A percentile compares a stretch with the other conserved stretches of the same genome.
phyloP scores from a whole-genome alignment of 2,797 vertebrate genomes.

The Eurystomus glaucurus region DNA sequence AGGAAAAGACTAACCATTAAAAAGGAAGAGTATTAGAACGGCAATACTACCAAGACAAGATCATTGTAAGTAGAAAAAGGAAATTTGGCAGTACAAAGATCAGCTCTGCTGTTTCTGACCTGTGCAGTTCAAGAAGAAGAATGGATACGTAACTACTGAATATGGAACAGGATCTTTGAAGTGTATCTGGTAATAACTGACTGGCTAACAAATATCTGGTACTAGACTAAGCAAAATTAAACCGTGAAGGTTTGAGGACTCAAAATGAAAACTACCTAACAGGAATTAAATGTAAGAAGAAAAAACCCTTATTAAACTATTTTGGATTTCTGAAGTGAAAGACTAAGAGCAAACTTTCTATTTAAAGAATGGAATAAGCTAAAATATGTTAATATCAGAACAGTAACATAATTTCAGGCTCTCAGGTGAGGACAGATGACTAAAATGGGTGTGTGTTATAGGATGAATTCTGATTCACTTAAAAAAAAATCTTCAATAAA shows the following conservation, averaged over 20 bases:
- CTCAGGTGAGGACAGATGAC: background rate
- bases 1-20: background rate
- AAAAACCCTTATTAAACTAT: background rate
- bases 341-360: background rate
- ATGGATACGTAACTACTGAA: background rate
- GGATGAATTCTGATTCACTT: background rate
- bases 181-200: background rate
- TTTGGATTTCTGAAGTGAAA: background rate
- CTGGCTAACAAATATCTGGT: background rate
- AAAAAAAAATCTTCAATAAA: background rate
- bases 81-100: background rate
- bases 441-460: background rate
- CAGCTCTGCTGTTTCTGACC: background rate
- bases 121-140: background rate
- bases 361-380: background rate
- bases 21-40: background rate
- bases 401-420: background rate
- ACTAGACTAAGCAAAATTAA: background rate
- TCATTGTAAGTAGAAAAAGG: background rate
- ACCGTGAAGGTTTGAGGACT: rapidly evolving
- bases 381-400: background rate
- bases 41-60: background rate
- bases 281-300: background rate
- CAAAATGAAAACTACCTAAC: background rate
- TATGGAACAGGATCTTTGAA: background rate